Evolutionary conservation across 1,140 invertebrate species (phyloP).

Genomic region (Drosophila micromelanica): DNA sequence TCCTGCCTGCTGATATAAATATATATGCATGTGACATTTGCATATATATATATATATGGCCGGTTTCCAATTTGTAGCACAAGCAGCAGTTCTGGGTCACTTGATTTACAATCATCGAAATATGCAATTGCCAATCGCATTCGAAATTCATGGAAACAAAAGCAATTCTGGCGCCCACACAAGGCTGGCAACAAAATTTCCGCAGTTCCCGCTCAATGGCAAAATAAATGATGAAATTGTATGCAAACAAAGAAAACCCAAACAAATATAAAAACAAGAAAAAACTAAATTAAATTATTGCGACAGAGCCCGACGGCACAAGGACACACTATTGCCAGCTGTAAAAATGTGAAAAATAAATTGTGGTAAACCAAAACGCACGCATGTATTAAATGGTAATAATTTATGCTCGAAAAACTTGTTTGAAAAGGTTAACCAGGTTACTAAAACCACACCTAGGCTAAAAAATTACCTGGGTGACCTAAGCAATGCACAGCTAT

Average conservation of each 20-base stretch:
- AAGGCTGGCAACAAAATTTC: not conserved
- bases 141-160: slow-evolving; percentile 21
- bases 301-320: not conserved
- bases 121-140: slow-evolving; percentile 19
- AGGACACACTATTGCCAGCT: slow-evolving; percentile 9
- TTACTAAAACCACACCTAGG: slow-evolving; percentile 18
- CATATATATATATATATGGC: too few relatives aligned
- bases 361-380: slow-evolving; percentile 25
- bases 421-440: slow-evolving; percentile 37
- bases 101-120: slow-evolving; percentile 30
- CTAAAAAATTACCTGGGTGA: not conserved
- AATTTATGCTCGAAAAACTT: slow-evolving; percentile 43
- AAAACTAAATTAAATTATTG: slow-evolving; percentile 37
- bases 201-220: not conserved
- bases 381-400: slow-evolving; percentile 29
- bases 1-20: not conserved
- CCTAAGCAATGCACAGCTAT: not conserved
- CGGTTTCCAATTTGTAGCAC: not conserved
- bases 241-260: not conserved
- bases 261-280: slow-evolving; percentile 1
- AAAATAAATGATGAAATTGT: slow-evolving; percentile 22
- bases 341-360: slow-evolving; percentile 15
- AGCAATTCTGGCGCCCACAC: slow-evolving; percentile 15
- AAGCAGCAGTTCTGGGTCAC: slow-evolving; percentile 1
- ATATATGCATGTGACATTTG: slow-evolving; percentile 13